Conservation (phyloP, 2,888 invertebrate species). For the Callosobruchus maculatus region DNA sequence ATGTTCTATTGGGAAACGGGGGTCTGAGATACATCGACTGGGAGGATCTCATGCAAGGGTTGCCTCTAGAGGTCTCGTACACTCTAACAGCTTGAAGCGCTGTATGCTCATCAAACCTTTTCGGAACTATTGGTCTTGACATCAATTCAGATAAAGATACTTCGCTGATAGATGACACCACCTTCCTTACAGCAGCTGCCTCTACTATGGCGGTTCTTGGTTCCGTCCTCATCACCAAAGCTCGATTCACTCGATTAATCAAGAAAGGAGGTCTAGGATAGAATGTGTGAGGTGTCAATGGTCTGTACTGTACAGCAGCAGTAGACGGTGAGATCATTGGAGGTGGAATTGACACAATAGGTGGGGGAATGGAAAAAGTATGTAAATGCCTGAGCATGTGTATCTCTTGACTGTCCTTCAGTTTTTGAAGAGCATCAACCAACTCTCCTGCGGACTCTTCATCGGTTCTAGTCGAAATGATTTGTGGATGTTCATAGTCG, state of each 20-base stretch:
- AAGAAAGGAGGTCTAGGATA: background rate
- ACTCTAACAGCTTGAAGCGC: background rate
- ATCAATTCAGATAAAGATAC: background rate
- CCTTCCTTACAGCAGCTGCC: background rate
- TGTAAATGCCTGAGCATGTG: background rate
- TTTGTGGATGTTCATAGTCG: background rate
- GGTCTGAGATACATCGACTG: background rate
- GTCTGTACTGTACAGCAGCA: background rate
- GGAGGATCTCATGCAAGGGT: background rate
- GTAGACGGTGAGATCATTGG: background rate
- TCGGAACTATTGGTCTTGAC: background rate
- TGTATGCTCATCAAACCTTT: background rate
- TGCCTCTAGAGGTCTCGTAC: background rate
- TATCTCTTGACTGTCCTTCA: background rate
- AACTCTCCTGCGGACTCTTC: background rate
- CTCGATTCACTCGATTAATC: background rate
- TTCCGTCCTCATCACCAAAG: background rate
- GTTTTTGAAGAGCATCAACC: background rate
- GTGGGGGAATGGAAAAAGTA: background rate
- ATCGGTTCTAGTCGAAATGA: background rate
- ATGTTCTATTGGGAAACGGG: background rate
- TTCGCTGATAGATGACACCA: background rate
- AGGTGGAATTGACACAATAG: background rate
- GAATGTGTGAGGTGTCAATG: background rate
- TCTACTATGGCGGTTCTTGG: background rate